These are phyloP conservation scores for Linepithema humile DNA, from an alignment of 1,140 invertebrate genomes.

Conservation along the genomic window DNA sequence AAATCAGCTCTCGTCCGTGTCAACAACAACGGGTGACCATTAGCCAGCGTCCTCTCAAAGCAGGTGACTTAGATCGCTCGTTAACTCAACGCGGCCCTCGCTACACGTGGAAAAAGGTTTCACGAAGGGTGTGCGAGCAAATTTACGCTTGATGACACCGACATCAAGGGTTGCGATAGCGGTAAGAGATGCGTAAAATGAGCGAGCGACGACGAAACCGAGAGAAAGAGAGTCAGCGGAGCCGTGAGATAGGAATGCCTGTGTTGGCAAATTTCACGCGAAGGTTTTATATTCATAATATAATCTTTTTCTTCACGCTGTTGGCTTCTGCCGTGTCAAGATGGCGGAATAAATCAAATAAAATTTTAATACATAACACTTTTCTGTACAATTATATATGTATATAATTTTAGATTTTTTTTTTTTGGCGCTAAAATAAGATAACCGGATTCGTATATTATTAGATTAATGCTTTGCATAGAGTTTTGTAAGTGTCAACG, in stretches of 20 bases:
- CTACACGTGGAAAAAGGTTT: conserved; percentile 22
- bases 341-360: neutral
- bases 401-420: neutral
- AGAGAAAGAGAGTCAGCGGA: too few species aligned
- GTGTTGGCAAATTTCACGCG: neutral
- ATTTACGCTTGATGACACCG: conserved; percentile 33
- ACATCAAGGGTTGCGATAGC: neutral
- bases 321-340: neutral
- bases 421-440: neutral
- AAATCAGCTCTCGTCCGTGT: conserved; percentile 61
- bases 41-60: conserved; percentile 23
- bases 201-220: neutral
- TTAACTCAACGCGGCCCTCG: conserved; percentile 34
- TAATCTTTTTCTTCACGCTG: neutral
- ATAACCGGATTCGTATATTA: neutral
- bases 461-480: too few species aligned
- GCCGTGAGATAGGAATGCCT: neutral
- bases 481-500: neutral
- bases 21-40: conserved; percentile 34
- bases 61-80: conserved; percentile 44
- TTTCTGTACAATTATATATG: neutral
- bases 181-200: neutral
- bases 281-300: neutral
- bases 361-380: neutral
- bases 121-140: neutral